Conservation (phyloP, 35 echinoderm and acorn worm species). For the Apostichopus japonicus region DNA sequence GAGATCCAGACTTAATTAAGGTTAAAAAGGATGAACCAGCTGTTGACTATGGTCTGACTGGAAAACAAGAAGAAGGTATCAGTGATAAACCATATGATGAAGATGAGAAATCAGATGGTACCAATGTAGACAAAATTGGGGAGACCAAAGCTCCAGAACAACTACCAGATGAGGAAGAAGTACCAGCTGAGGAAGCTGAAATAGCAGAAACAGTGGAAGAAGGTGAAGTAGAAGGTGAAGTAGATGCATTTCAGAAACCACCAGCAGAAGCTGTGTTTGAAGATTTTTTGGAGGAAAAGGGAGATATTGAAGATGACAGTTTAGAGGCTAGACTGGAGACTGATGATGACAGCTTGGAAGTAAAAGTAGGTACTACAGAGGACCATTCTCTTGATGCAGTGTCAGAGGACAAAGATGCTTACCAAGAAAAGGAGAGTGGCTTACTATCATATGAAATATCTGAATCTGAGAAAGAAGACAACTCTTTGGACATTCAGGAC, state of each 20-base stretch:
- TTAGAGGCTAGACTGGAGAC: conserved; percentile 32
- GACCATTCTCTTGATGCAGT: conserved; percentile 39
- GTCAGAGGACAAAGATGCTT: conserved; percentile 59
- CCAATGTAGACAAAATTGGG: conserved; percentile 35
- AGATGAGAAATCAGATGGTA: conserved; percentile 20
- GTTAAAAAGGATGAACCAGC: not conserved
- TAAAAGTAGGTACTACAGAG: conserved; percentile 39
- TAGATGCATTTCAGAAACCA: not conserved
- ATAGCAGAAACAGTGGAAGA: not conserved
- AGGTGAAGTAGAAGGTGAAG: not conserved
- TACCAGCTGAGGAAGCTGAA: conserved; percentile 1
- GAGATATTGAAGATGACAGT: conserved; percentile 45
- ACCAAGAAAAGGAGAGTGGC: conserved; percentile 55
- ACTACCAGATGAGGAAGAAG: not conserved
- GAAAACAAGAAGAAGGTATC: conserved; percentile 15
- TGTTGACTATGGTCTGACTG: not conserved
- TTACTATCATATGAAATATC: not conserved
- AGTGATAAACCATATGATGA: not conserved
- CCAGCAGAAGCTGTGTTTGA: conserved; percentile 56
- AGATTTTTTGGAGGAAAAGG: conserved; percentile 29
- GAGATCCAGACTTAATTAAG: conserved; percentile 11
- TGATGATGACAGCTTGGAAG: conserved; percentile 57
- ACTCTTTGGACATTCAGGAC: conserved; percentile 2
- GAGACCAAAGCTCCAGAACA: conserved; percentile 17
- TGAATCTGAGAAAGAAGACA: conserved; percentile 31